Evolutionary conservation across 1,140 invertebrate species (phyloP).

Genomic region (Drosophila parvula): DNA sequence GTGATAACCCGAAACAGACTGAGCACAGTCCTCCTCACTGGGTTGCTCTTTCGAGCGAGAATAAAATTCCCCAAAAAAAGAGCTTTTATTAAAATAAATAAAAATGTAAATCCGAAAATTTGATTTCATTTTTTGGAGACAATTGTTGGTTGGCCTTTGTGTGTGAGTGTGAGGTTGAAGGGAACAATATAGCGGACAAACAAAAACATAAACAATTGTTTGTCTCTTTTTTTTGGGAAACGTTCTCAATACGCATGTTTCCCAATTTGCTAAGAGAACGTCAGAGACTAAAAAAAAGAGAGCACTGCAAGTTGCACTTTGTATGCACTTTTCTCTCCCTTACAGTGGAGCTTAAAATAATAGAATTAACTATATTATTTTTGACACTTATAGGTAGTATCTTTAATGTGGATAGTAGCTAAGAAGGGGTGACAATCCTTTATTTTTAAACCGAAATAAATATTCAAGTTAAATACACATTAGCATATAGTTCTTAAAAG

Average conservation of each 20-base stretch:
- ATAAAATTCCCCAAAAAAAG: conserved; percentile 37
- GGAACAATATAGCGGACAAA: conserved; percentile 19
- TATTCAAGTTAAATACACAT: too few relatives aligned
- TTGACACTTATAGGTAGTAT: background rate
- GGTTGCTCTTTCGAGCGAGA: conserved; percentile 39
- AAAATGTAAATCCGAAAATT: conserved; percentile 41
- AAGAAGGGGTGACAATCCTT: too few relatives aligned
- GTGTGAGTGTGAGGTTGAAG: conserved; percentile 10
- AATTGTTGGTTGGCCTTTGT: conserved; percentile 44
- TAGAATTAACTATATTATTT: background rate
- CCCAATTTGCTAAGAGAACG: conserved; percentile 15
- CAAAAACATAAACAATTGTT: conserved; percentile 47
- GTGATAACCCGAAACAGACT: conserved; percentile 59
- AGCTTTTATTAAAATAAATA: conserved; percentile 68
- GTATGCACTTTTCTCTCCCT: conserved; percentile 16
- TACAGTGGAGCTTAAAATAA: background rate
- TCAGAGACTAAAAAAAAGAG: conserved; percentile 17
- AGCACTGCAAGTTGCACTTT: conserved; percentile 21
- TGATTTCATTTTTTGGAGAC: conserved; percentile 40
- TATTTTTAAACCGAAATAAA: too few relatives aligned
- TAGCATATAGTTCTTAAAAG: too few relatives aligned
- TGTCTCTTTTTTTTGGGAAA: conserved; percentile 17
- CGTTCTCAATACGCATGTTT: conserved; percentile 23
- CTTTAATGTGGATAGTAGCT: background rate
- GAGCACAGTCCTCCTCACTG: conserved; percentile 36